Evolutionary conservation across 2,113 vertebrate species (phyloP).

Genomic region (Crocuta crocuta): DNA sequence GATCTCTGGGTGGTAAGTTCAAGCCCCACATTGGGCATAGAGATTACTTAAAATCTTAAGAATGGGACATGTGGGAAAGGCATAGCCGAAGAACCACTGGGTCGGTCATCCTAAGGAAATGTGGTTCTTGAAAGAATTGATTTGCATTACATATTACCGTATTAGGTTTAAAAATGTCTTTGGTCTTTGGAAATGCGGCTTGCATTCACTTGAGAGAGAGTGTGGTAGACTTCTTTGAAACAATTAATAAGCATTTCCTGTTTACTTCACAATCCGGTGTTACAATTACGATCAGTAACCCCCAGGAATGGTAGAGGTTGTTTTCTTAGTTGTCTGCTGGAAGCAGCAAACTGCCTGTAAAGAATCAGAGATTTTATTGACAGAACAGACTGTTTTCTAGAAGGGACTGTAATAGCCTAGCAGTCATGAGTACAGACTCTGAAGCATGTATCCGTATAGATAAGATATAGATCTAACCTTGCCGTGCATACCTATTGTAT

Average conservation of each 20-base stretch:
- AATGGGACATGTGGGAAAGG: background rate
- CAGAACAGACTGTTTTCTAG: slow-evolving; percentile 22
- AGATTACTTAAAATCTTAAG: background rate
- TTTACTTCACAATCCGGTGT: background rate
- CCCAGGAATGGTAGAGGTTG: background rate
- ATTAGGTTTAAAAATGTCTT: background rate
- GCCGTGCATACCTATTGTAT: background rate
- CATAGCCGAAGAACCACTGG: background rate
- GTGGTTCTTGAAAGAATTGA: background rate
- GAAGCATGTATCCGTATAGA: background rate
- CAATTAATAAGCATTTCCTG: background rate
- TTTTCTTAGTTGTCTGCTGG: slow-evolving; percentile 28
- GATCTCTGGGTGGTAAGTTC: background rate
- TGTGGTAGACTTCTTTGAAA: background rate
- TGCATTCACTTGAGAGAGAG: background rate
- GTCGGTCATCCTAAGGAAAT: background rate
- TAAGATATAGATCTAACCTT: background rate
- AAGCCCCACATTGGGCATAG: background rate
- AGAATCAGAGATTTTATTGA: background rate
- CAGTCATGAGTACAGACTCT: background rate
- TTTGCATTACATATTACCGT: background rate
- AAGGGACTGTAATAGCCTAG: background rate
- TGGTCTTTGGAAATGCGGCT: slow-evolving; percentile 15
- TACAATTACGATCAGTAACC: background rate
- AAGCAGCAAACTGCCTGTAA: background rate